Evolutionary conservation across 2,113 vertebrate genomes (phyloP), one percentile per base, ranked within the genome.

Genomic region (Pomatostomus ruficeps): DNA sequence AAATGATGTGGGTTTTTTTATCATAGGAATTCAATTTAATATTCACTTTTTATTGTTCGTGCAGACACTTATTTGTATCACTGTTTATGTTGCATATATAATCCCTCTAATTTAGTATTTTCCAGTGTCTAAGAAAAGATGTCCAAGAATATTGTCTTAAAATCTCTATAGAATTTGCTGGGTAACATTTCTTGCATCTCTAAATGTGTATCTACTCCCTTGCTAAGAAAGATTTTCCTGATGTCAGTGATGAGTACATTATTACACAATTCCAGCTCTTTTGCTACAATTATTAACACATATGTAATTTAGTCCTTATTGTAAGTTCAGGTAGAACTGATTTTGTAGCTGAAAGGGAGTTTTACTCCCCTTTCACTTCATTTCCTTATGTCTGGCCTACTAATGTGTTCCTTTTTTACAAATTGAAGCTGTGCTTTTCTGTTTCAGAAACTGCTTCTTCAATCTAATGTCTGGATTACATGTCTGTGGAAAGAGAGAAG

Each of bases 161-260:
- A 36, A 66, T 52, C 16, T 70, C 14, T 62, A 2, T 14, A 73
- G 55, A 77, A 84, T 49, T 77, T 52, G 4, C 28, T 70, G 31
- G 1, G 29, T 73, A 87, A 10, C 11, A 52, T 77, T 80, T 89
- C 28, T 72, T 55, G 15, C 19, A 10, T 85, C n/a, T 85, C 28
- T 75, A 52, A 67, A 58, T 62, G 19, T 10, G 3, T 43, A 26
- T 33, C 15, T 46, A 8, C 9, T 57, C 3, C 18, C 35, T 65
- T 1, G 7, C 10, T 74, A 46, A 59, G 29, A 55, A 78, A 63
- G 6, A 45, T 81, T 89, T 89, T 82, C 48, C 14, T 51, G 29
- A 35, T 59, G 17, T 63, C 14, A 40, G 0, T 35, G 24, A 58
- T 0, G 1, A 76, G 45, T 33, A 33, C 4, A 1, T 24, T 33